phyloP scores from a whole-genome alignment of 2,797 vertebrate genomes.

The Thamnophis elegans region DNA sequence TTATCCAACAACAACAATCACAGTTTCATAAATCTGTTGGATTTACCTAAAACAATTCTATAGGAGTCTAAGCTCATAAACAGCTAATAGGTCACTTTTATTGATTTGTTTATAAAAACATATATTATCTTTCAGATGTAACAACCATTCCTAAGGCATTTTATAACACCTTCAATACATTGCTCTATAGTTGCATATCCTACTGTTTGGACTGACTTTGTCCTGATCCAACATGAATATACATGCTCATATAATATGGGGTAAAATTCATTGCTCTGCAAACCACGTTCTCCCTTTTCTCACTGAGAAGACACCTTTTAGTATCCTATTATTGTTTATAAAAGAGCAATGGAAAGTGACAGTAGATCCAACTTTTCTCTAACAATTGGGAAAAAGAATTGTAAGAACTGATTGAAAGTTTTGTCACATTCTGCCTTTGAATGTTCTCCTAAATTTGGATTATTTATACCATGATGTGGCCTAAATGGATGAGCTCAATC shows the following conservation, averaged over 20 bases:
- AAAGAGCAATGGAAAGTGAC: neutral
- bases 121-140: neutral
- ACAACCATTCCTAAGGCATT: neutral
- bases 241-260: neutral
- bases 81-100: neutral
- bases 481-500: neutral
- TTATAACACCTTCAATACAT: neutral
- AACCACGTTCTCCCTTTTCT: slow-evolving; percentile 1
- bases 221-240: neutral
- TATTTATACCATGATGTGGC: neutral
- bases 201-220: neutral
- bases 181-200: neutral
- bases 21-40: neutral
- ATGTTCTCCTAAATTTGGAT: neutral
- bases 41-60: neutral
- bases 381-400: neutral
- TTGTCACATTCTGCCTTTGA: neutral
- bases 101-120: neutral
- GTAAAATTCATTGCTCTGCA: neutral
- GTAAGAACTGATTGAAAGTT: neutral
- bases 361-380: neutral
- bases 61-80: neutral
- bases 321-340: neutral
- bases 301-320: neutral
- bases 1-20: neutral